Conservation (phyloP, 2,888 invertebrate genomes). For the Ectemnius continuus region DNA sequence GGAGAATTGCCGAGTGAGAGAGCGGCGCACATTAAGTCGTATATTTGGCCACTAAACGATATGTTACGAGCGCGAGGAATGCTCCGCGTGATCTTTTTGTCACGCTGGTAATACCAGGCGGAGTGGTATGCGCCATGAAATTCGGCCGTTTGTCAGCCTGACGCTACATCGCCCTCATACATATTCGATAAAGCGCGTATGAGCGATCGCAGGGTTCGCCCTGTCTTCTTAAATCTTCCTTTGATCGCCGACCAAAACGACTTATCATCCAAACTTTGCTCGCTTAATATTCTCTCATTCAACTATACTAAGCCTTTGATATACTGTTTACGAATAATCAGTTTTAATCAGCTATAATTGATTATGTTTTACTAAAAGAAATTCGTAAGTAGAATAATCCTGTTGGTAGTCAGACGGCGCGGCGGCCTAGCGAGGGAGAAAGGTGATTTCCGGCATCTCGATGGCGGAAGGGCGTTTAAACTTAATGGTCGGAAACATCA, state of each 20-base stretch:
- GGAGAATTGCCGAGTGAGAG: no score
- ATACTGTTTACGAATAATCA: no score
- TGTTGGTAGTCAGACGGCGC: constrained; percentile 26
- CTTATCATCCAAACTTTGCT: no score
- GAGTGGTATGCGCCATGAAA: constrained; percentile 45
- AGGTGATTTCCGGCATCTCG: background rate
- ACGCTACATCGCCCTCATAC: constrained; percentile 48
- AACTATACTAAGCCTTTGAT: no score
- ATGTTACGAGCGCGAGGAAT: no score
- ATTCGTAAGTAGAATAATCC: constrained; percentile 48
- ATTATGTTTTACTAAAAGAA: background rate
- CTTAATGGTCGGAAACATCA: constrained; percentile 75
- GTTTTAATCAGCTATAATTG: background rate
- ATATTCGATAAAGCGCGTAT: constrained; percentile 50
- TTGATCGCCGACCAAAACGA: constrained; percentile 21
- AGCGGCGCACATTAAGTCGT: no score
- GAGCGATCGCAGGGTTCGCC: constrained; percentile 12
- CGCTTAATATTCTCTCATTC: no score
- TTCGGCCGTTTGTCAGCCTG: constrained; percentile 55
- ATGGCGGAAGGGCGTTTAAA: constrained; percentile 56
- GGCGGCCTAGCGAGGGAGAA: constrained; percentile 41
- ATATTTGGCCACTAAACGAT: no score
- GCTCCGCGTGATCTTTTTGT: no score
- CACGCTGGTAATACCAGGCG: no score
- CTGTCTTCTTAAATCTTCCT: constrained; percentile 28